phyloP scores from a whole-genome alignment of 2,888 invertebrate species.

The Chironomus riparius region DNA sequence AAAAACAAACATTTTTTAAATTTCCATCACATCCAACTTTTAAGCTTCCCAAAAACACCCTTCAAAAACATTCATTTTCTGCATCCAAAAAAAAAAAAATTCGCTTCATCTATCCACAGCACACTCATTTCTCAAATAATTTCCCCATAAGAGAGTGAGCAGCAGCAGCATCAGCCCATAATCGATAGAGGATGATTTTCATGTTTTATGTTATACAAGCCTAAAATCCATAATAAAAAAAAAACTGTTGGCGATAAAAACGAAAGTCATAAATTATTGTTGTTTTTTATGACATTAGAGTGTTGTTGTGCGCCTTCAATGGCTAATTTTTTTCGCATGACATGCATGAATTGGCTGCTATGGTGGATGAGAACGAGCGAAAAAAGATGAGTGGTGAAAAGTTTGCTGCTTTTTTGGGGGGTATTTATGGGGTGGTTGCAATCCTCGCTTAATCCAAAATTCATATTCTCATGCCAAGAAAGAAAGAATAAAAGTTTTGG shows the following conservation, averaged over 20 bases:
- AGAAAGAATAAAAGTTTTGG: not conserved
- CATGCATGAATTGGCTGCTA: not conserved
- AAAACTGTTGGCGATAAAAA: constrained; percentile 10
- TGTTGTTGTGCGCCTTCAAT: constrained; percentile 1
- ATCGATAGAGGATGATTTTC: constrained; percentile 15
- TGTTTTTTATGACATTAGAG: constrained; percentile 1
- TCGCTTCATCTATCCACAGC: too few relatives aligned
- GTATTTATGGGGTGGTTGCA: not conserved
- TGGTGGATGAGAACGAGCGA: not conserved
- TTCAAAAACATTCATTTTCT: too few relatives aligned
- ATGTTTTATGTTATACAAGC: not conserved
- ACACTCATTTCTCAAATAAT: too few relatives aligned
- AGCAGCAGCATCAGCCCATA: not conserved
- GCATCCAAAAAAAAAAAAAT: too few relatives aligned
- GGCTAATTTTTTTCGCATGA: constrained; percentile 5
- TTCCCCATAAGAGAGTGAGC: too few relatives aligned
- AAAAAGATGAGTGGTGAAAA: not conserved
- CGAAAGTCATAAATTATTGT: constrained; percentile 21
- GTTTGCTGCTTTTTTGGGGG: not conserved
- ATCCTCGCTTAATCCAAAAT: too few relatives aligned
- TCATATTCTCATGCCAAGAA: not conserved
- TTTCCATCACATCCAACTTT: too few relatives aligned
- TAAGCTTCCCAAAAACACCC: too few relatives aligned
- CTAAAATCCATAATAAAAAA: not conserved
- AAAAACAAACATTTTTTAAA: too few relatives aligned